Percentiles rank a stretch among this genome's conserved stretches.
These are phyloP conservation scores for Cloeon dipterum DNA, from an alignment of 2,888 invertebrate genomes.

Conservation along the genomic window DNA sequence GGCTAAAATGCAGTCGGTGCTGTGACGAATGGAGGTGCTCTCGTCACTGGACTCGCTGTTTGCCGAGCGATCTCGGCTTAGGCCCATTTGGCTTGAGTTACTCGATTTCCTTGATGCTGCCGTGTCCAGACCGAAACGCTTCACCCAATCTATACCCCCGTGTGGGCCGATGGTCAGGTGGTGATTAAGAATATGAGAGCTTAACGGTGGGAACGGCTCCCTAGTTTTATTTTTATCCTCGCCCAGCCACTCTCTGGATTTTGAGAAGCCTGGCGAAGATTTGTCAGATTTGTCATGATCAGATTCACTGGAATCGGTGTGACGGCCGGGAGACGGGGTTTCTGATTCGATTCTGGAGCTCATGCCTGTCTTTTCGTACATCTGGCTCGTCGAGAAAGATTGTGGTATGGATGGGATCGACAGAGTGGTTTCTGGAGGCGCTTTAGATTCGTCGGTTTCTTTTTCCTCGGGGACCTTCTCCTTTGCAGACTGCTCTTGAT, in stretches of 20 bases:
- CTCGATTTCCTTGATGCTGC: conserved; percentile 6
- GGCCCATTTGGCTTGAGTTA: conserved; percentile 10
- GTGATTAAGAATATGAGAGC: conserved; percentile 15
- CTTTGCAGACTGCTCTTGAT: conserved; percentile 9
- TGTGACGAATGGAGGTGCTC: conserved; percentile 29
- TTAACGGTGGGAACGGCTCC: background rate
- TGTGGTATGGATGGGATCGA: no score
- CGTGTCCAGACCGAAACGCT: conserved; percentile 26
- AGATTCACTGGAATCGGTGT: conserved; percentile 1
- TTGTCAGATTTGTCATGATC: background rate
- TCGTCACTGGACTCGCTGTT: background rate
- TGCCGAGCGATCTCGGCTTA: background rate
- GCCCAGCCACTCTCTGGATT: conserved; percentile 10
- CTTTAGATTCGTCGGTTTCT: no score
- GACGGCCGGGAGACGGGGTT: no score
- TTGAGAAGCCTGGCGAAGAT: conserved; percentile 3
- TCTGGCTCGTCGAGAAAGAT: no score
- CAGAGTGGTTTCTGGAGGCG: no score
- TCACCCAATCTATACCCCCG: conserved; percentile 41
- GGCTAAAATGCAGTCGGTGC: conserved; percentile 55
- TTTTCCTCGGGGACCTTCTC: conserved; percentile 5
- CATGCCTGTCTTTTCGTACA: no score
- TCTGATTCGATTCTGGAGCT: no score
- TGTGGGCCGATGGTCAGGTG: conserved; percentile 35
- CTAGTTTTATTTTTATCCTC: conserved; percentile 7